A percentile compares a stretch with the other conserved stretches of the same genome.
Conservation (phyloP, 2,888 invertebrate genomes). For the Drosophila nr. perissopoda region DNA sequence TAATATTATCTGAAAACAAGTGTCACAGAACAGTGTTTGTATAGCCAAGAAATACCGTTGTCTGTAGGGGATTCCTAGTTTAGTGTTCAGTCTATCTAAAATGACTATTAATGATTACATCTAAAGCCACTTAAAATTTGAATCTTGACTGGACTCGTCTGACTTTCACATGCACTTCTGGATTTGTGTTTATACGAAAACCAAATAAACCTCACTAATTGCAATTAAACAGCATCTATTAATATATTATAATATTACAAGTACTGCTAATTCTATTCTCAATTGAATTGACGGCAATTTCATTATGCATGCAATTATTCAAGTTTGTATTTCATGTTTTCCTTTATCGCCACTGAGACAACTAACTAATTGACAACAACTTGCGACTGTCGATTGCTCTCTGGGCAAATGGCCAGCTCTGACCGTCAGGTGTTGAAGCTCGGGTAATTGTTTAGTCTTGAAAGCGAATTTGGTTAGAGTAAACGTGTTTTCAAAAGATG, state of each 20-base stretch:
- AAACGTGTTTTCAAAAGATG: slow-evolving; percentile 64
- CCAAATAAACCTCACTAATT: not conserved
- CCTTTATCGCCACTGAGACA: slow-evolving; percentile 52
- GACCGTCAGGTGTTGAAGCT: slow-evolving; percentile 4
- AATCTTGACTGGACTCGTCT: not conserved
- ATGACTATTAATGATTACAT: not conserved
- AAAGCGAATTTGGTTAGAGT: slow-evolving; percentile 48
- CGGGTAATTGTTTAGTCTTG: slow-evolving; percentile 48
- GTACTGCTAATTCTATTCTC: slow-evolving; percentile 27
- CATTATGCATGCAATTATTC: slow-evolving; percentile 56
- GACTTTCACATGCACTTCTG: not conserved
- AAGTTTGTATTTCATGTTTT: slow-evolving; percentile 55
- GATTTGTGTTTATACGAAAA: not conserved
- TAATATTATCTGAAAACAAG: not conserved
- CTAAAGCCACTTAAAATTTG: not conserved
- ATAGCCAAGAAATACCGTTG: not conserved
- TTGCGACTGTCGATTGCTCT: slow-evolving; percentile 3
- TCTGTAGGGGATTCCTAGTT: too few relatives aligned
- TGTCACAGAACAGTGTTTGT: not conserved
- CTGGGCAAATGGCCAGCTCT: slow-evolving; percentile 8
- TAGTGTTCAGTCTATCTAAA: not conserved
- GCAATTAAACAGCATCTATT: not conserved
- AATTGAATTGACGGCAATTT: slow-evolving; percentile 25
- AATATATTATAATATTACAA: not conserved
- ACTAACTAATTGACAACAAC: slow-evolving; percentile 26